Evolutionary conservation across 2,797 vertebrate genomes (phyloP), one percentile per base, ranked within the genome.

Genomic region (Xenentodon cancila): DNA sequence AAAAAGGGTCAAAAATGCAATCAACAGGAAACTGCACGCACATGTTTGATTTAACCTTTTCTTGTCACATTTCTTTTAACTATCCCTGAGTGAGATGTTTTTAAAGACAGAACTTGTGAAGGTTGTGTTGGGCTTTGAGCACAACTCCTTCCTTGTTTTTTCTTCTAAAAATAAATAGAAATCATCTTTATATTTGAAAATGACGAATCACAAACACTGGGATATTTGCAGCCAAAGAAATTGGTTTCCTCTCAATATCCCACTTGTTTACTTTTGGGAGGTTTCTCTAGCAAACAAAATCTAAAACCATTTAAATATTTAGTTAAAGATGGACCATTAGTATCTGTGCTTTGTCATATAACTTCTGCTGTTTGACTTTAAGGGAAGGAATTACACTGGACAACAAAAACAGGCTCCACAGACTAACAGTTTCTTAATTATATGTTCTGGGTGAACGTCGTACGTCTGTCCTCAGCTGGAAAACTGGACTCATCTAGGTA

Each of bases 21-120:
- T 74, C 58, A 48, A 19, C 32, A 44, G 19, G 59, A 60, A 40
- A 15, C 49, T 52, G 43, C 21, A 13, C 48, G 30, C 51, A 16
- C 43, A 64, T 12, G 22, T 69, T 64, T 58, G 7, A 42, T 70
- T 75, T 53, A 27, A 69, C 59, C 20, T 45, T 42, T 34, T 55
- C 32, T 52, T 22, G 7, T 37, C 25, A 3, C 5, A 5, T 30
- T 30, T 30, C 5, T 30, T 30, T 30, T 30, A 30, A 30, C 4
- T 25, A 3, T 30, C 5, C 5, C 30, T 25, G 25, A 25, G 25
- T 25, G 25, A 25, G 25, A 25, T 3, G 30, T 30, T 30, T 30
- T 5, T 30, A 30, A 30, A 30, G 30, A 30, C 30, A 30, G 1
- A 30, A 30, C 25, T 25, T 25, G 25, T 25, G 5, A 30, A 30